phyloP scores from a whole-genome alignment of 2,797 vertebrate species.

The Epinephelus coioides region DNA sequence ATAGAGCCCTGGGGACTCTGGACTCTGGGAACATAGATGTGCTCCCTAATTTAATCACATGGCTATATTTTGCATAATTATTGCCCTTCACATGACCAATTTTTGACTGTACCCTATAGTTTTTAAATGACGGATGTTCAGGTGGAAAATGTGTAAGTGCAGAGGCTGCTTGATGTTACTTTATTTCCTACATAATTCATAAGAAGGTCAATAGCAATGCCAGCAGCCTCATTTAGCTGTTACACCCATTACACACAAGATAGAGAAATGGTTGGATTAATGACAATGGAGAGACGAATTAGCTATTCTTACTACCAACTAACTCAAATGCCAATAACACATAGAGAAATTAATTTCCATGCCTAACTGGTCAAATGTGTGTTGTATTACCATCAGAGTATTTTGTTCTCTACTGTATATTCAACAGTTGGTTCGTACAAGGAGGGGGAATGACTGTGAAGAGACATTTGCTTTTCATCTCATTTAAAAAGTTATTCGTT shows the following conservation, averaged over 20 bases:
- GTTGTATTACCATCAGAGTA: neutral
- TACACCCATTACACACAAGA: neutral
- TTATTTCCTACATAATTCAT: neutral
- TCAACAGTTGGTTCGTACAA: neutral
- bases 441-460: neutral
- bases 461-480: neutral
- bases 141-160: neutral
- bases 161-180: neutral
- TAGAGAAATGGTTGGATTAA: neutral
- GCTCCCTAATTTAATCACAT: neutral
- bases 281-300: neutral
- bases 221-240: neutral
- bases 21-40: too few relatives aligned
- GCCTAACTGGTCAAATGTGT: neutral
- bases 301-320: neutral
- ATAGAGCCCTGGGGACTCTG: too few relatives aligned
- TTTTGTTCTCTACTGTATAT: neutral
- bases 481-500: slow-evolving; percentile 10
- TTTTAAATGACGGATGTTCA: neutral
- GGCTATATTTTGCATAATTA: slow-evolving; percentile 2
- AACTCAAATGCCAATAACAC: neutral
- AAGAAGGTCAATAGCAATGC: neutral
- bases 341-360: neutral
- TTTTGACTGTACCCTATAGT: neutral
- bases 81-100: neutral